Evolutionary conservation across 2,888 invertebrate species (phyloP).

Genomic region (Cyclophora punctaria): DNA sequence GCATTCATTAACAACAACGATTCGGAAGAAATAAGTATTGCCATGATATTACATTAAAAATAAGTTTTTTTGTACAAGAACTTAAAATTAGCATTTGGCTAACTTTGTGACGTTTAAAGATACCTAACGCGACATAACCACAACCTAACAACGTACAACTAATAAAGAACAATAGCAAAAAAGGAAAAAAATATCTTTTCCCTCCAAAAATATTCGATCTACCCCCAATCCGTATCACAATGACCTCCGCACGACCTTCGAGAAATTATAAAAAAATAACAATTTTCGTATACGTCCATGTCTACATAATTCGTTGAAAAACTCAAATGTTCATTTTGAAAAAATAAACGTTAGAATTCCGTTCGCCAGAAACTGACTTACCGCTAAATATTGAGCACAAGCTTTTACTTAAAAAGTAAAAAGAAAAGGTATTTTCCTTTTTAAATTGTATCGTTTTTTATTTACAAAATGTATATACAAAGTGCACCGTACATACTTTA

Average conservation of each 20-base stretch:
- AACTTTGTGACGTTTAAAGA: constrained; percentile 53
- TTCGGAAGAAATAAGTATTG: constrained; percentile 69
- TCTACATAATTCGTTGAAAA: constrained; percentile 27
- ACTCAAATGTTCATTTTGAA: too few relatives aligned
- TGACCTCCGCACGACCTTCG: constrained; percentile 38
- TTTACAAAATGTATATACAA: constrained; percentile 71
- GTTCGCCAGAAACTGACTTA: constrained; percentile 6
- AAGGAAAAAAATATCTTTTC: constrained; percentile 43
- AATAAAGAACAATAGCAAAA: constrained; percentile 46
- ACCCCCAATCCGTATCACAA: constrained; percentile 55
- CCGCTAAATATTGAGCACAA: constrained; percentile 64
- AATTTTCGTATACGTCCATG: constrained; percentile 64
- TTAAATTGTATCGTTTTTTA: constrained; percentile 46
- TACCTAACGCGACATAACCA: constrained; percentile 49
- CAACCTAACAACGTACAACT: constrained; percentile 60
- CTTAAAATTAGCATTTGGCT: constrained; percentile 62
- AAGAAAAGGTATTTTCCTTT: constrained; percentile 42
- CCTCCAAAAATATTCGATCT: constrained; percentile 55
- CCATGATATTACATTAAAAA: constrained; percentile 43
- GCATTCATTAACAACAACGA: constrained; percentile 49
- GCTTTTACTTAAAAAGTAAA: constrained; percentile 61
- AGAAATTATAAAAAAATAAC: constrained; percentile 40
- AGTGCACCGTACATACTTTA: constrained; percentile 33
- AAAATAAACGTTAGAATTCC: constrained; percentile 6
- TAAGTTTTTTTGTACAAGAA: constrained; percentile 60